Conservation (phyloP, 1,140 invertebrate species). For the Zaprionus lachaisei region DNA sequence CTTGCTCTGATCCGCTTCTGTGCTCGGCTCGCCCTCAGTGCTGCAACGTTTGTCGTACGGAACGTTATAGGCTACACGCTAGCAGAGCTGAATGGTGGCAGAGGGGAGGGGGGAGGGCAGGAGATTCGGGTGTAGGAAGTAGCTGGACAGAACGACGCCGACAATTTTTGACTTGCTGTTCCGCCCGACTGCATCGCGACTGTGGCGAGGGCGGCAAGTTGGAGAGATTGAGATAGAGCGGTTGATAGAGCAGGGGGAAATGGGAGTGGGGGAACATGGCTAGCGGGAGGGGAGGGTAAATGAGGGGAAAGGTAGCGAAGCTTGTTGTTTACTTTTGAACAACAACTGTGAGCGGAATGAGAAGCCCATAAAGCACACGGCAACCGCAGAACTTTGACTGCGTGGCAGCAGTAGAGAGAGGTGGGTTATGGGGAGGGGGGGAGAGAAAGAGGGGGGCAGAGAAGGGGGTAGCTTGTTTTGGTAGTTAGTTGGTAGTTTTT, state of each 20-base stretch:
- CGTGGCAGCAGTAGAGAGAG: neutral
- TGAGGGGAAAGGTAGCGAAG: neutral
- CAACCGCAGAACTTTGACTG: slow-evolving; percentile 59
- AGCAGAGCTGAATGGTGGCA: neutral
- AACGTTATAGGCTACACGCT: neutral
- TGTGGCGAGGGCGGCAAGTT: neutral
- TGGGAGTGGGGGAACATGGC: too few relatives aligned
- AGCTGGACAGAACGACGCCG: slow-evolving; percentile 46
- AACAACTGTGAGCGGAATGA: slow-evolving; percentile 30
- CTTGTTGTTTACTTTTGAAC: slow-evolving; percentile 53
- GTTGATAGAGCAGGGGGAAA: too few relatives aligned
- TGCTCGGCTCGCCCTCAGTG: neutral
- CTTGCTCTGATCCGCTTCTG: slow-evolving; percentile 18
- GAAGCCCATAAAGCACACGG: slow-evolving; percentile 59
- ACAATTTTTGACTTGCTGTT: slow-evolving; percentile 74
- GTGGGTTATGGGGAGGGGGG: neutral
- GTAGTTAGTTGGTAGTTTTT: slow-evolving; percentile 15
- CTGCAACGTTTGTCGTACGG: neutral
- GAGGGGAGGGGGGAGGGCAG: neutral
- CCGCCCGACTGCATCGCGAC: slow-evolving; percentile 58
- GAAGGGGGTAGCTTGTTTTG: slow-evolving; percentile 9
- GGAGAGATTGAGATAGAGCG: neutral
- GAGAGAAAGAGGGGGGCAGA: neutral
- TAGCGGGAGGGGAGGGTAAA: too few relatives aligned
- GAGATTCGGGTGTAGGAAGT: slow-evolving; percentile 35